phyloP scores from a whole-genome alignment of 2,888 invertebrate genomes.

The Hofmannophila pseudospretella region DNA sequence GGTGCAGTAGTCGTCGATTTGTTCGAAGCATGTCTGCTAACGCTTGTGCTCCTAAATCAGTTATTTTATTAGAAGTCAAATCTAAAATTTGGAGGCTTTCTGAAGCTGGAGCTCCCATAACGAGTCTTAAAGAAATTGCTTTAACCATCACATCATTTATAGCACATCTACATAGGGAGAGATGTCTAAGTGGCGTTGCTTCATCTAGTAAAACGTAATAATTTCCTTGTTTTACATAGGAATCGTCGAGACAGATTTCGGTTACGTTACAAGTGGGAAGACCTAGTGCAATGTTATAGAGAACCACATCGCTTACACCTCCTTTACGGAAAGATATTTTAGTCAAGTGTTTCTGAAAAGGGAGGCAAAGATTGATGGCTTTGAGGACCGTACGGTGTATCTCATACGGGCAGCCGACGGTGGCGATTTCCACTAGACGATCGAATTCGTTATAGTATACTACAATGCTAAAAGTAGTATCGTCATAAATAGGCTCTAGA shows the following conservation, averaged over 20 bases:
- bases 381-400: conserved; percentile 32
- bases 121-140: conserved; percentile 29
- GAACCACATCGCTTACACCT: conserved; percentile 18
- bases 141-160: conserved; percentile 33
- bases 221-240: conserved; percentile 30
- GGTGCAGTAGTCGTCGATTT: conserved; percentile 40
- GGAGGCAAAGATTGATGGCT: conserved; percentile 32
- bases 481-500: neutral
- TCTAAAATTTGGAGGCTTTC: conserved; percentile 32
- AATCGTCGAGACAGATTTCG: conserved; percentile 44
- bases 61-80: conserved; percentile 39
- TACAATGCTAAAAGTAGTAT: conserved; percentile 12
- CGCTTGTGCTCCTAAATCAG: conserved; percentile 32
- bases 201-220: conserved; percentile 37
- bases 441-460: conserved; percentile 30
- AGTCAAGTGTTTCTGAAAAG: conserved; percentile 34
- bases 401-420: conserved; percentile 17
- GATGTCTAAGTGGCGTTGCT: conserved; percentile 28
- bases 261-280: conserved; percentile 41
- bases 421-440: conserved; percentile 33
- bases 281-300: conserved; percentile 37
- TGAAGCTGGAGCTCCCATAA: conserved; percentile 20
- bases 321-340: conserved; percentile 31
- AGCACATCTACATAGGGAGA: conserved; percentile 42
- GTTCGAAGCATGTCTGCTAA: conserved; percentile 34